Evolutionary conservation across 2,888 invertebrate genomes (phyloP).

Genomic region (Pycnomerus fuliginosus): DNA sequence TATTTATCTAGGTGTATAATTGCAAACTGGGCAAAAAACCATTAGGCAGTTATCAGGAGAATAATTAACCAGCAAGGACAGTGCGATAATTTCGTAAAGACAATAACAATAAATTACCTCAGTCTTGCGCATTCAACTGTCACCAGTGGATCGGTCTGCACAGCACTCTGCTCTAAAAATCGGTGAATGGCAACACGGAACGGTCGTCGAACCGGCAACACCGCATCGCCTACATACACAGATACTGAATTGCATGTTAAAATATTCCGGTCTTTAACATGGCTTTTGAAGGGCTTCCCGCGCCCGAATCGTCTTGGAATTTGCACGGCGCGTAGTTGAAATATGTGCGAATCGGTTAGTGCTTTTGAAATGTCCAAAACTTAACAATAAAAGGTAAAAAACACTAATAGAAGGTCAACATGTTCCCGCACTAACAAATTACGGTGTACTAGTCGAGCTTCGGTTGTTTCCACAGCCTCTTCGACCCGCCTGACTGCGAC

Average conservation of each 20-base stretch:
- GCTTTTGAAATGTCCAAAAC: no score
- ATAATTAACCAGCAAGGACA: no score
- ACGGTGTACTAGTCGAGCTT: conserved; percentile 40
- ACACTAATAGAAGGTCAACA: conserved; percentile 31
- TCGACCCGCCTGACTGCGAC: conserved; percentile 45
- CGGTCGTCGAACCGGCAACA: conserved; percentile 36
- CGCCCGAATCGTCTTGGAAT: conserved; percentile 36
- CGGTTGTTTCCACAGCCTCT: conserved; percentile 38
- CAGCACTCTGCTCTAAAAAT: conserved; percentile 39
- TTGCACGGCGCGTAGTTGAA: conserved; percentile 38
- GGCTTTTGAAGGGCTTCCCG: conserved; percentile 33
- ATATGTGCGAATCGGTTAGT: no score
- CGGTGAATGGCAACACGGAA: conserved; percentile 34
- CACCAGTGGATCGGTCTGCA: conserved; percentile 37
- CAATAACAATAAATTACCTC: conserved; percentile 39
- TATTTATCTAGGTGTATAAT: no score
- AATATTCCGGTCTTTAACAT: conserved; percentile 42
- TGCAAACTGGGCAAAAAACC: no score
- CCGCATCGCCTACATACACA: conserved; percentile 47
- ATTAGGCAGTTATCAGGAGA: no score
- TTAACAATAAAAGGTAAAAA: conserved; percentile 36
- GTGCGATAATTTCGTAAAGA: no score
- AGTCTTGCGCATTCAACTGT: conserved; percentile 47
- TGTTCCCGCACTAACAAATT: conserved; percentile 39
- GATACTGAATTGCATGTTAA: conserved; percentile 44